Evolutionary conservation across 1,140 invertebrate species (phyloP).

Genomic region (Saxidomus purpurata): DNA sequence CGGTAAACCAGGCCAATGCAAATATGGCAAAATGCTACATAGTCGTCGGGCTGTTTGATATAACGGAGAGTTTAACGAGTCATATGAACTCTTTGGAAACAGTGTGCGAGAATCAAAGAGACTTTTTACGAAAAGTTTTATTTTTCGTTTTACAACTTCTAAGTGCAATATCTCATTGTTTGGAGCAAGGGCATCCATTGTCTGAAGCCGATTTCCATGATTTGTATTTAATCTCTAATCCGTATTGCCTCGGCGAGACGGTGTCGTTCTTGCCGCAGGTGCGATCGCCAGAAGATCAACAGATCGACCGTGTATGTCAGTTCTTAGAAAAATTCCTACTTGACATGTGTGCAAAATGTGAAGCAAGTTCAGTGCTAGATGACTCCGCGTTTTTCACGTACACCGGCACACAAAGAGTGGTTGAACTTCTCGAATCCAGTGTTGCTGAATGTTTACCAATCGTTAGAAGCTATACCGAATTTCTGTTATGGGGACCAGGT

Average conservation of each 20-base stretch:
- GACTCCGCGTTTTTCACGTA: slow-evolving; percentile 64
- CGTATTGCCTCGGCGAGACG: slow-evolving; percentile 77
- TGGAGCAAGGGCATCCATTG: slow-evolving; percentile 81
- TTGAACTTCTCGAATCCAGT: slow-evolving; percentile 75
- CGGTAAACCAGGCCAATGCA: slow-evolving; percentile 74
- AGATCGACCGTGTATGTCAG: slow-evolving; percentile 79
- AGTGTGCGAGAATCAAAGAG: slow-evolving; percentile 73
- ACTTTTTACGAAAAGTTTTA: slow-evolving; percentile 76
- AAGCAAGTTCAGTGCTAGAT: slow-evolving; percentile 68
- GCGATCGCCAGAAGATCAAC: slow-evolving; percentile 75
- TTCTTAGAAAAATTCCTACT: slow-evolving; percentile 78
- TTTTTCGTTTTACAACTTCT: slow-evolving; percentile 79
- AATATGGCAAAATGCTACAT: slow-evolving; percentile 74
- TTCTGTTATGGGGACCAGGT: slow-evolving; percentile 81
- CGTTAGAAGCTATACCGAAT: slow-evolving; percentile 79
- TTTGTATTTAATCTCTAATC: slow-evolving; percentile 78
- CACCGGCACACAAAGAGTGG: slow-evolving; percentile 72
- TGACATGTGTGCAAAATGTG: slow-evolving; percentile 71
- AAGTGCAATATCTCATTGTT: slow-evolving; percentile 82
- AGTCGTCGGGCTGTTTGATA: slow-evolving; percentile 78
- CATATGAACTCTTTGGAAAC: slow-evolving; percentile 77
- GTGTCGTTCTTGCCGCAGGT: slow-evolving; percentile 81
- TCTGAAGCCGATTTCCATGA: slow-evolving; percentile 80
- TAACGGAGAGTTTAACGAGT: slow-evolving; percentile 77
- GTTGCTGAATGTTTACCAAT: slow-evolving; percentile 78